Conservation (phyloP, 1,140 invertebrate species). For the Drosophila punjabiensis region DNA sequence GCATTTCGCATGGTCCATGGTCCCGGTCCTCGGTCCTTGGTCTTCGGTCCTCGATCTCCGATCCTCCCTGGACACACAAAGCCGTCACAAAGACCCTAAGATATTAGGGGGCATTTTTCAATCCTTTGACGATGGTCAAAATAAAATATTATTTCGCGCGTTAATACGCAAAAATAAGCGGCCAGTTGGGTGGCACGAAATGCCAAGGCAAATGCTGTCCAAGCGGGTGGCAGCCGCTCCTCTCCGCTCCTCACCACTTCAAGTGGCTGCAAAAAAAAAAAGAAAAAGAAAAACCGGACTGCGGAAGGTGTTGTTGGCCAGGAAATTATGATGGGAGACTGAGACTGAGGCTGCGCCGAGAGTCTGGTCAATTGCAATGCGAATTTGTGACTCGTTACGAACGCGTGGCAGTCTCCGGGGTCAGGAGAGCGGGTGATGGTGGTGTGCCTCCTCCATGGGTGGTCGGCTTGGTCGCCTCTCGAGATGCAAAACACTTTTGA, state of each 20-base stretch:
- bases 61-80: slow-evolving; percentile 49
- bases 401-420: slow-evolving; percentile 65
- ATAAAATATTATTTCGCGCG: slow-evolving; percentile 83
- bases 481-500: slow-evolving; percentile 78
- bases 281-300: slow-evolving; percentile 33
- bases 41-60: slow-evolving; percentile 1
- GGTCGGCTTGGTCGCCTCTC: slow-evolving; percentile 51
- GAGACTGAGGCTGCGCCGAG: slow-evolving; percentile 28
- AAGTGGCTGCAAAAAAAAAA: slow-evolving; percentile 2
- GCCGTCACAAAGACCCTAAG: slow-evolving; percentile 79
- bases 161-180: slow-evolving; percentile 81
- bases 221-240: slow-evolving; percentile 64
- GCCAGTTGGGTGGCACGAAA: slow-evolving; percentile 72
- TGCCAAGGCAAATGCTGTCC: slow-evolving; percentile 36
- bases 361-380: slow-evolving; percentile 69
- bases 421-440: slow-evolving; percentile 44
- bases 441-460: slow-evolving; percentile 56
- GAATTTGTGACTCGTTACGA: slow-evolving; percentile 80
- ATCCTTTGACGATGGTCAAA: slow-evolving; percentile 82
- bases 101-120: slow-evolving; percentile 83
- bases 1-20: slow-evolving; percentile 6
- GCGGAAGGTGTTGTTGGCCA: slow-evolving; percentile 75
- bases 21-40: background rate
- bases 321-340: slow-evolving; percentile 72
- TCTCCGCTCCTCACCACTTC: background rate